Evolutionary conservation across 2,797 vertebrate genomes (phyloP).

Genomic region (Gymnoscopelus microlampas): DNA sequence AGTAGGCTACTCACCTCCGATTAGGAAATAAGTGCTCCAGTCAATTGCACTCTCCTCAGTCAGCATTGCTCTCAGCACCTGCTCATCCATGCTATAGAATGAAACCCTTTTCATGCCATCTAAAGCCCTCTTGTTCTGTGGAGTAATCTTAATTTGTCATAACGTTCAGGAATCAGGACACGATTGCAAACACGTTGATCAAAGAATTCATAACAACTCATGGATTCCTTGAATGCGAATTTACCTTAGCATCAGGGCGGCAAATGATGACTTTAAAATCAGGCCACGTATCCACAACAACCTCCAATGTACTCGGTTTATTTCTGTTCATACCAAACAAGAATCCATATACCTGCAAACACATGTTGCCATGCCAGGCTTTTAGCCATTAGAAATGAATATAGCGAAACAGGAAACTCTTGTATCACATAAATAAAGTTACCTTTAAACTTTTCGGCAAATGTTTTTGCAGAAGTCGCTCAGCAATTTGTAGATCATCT

Average conservation of each 20-base stretch:
- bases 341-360: constrained; percentile 65
- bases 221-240: constrained; percentile 2
- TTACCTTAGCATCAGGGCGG: constrained; percentile 57
- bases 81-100: constrained; percentile 62
- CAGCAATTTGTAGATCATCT: constrained; percentile 59
- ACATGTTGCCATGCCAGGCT: neutral
- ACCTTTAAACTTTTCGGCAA: constrained; percentile 65
- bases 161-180: too few relatives aligned
- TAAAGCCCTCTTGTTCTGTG: constrained; percentile 36
- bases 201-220: too few relatives aligned
- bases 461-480: constrained; percentile 51
- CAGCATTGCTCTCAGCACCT: constrained; percentile 56
- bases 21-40: constrained; percentile 61
- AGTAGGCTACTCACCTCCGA: constrained; percentile 58
- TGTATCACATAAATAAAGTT: neutral
- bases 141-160: neutral
- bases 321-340: constrained; percentile 56
- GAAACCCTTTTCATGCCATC: constrained; percentile 33
- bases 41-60: constrained; percentile 56
- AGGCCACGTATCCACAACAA: constrained; percentile 70
- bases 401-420: too few relatives aligned
- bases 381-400: too few relatives aligned
- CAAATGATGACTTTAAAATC: constrained; percentile 72
- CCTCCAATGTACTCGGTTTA: constrained; percentile 52
- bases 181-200: too few relatives aligned